phyloP scores from a whole-genome alignment of 2,113 vertebrate genomes.

The Triplophysa tibetana region DNA sequence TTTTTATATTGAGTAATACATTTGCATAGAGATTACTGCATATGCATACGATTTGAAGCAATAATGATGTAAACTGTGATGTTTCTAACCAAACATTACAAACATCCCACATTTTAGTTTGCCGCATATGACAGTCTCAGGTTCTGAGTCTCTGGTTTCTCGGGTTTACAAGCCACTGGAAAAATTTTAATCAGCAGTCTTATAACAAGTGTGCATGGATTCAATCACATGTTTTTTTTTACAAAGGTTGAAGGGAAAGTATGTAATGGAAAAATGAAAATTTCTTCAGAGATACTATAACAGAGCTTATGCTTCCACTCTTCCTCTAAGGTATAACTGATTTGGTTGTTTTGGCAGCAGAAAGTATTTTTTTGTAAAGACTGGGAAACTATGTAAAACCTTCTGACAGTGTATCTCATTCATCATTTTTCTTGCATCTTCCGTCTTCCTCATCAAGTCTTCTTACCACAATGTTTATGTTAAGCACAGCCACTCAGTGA shows the following conservation, averaged over 20 bases:
- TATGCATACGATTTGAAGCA: too few relatives aligned
- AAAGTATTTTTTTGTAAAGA: constrained; percentile 34
- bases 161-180: not conserved
- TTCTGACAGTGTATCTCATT: constrained; percentile 35
- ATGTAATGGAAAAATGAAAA: constrained; percentile 41
- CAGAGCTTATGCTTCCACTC: constrained; percentile 29
- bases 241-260: constrained; percentile 34
- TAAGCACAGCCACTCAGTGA: not conserved
- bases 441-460: not conserved
- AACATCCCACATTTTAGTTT: too few relatives aligned
- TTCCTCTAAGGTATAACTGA: constrained; percentile 20
- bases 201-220: not conserved
- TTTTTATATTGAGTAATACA: too few relatives aligned
- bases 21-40: too few relatives aligned
- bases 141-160: not conserved
- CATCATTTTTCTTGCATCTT: not conserved
- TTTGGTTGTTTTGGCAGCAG: constrained; percentile 44
- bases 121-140: too few relatives aligned
- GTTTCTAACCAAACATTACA: too few relatives aligned
- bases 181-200: not conserved
- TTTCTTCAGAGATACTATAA: constrained; percentile 14
- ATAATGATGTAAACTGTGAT: too few relatives aligned
- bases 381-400: constrained; percentile 48
- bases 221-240: constrained; percentile 13
- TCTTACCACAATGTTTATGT: constrained; percentile 11